These are phyloP conservation scores for Camponotus fellah DNA, from an alignment of 2,888 invertebrate species.

Conservation along the genomic window DNA sequence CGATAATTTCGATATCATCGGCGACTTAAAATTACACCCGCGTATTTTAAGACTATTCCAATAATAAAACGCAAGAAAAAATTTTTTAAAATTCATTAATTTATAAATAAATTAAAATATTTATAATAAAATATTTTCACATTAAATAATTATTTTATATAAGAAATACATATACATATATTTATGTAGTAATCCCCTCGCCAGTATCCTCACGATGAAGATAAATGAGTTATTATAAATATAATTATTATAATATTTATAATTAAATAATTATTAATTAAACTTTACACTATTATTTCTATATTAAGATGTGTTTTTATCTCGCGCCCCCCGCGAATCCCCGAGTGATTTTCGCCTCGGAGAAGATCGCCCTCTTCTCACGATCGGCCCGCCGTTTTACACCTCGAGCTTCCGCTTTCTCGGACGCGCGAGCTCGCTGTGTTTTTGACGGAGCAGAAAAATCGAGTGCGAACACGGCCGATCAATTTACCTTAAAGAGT, in stretches of 20 bases:
- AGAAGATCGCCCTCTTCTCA: slow-evolving; percentile 62
- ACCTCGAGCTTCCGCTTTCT: slow-evolving; percentile 68
- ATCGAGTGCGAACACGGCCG: slow-evolving; percentile 83
- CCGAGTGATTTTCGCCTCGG: not conserved
- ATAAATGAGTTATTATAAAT: not conserved
- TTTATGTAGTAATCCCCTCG: too few relatives aligned
- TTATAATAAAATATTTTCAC: too few relatives aligned
- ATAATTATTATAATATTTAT: slow-evolving; percentile 7
- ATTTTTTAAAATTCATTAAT: too few relatives aligned
- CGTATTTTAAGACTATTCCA: too few relatives aligned
- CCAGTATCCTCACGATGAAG: too few relatives aligned
- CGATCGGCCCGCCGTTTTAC: slow-evolving; percentile 49
- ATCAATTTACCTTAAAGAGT: slow-evolving; percentile 84
- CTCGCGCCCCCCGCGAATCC: not conserved
- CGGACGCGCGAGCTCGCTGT: slow-evolving; percentile 20
- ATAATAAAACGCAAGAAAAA: too few relatives aligned
- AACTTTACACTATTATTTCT: not conserved
- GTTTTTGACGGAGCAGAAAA: slow-evolving; percentile 69
- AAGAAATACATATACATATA: too few relatives aligned
- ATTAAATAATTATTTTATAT: too few relatives aligned
- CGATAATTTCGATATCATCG: too few relatives aligned
- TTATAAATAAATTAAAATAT: too few relatives aligned
- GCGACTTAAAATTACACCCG: too few relatives aligned
- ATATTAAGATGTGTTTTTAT: not conserved
- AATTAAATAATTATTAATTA: not conserved